A percentile compares a stretch with the other conserved stretches of the same genome.
These are phyloP conservation scores for Neofelis nebulosa DNA, from an alignment of 2,113 vertebrate genomes.

Conservation along the genomic window DNA sequence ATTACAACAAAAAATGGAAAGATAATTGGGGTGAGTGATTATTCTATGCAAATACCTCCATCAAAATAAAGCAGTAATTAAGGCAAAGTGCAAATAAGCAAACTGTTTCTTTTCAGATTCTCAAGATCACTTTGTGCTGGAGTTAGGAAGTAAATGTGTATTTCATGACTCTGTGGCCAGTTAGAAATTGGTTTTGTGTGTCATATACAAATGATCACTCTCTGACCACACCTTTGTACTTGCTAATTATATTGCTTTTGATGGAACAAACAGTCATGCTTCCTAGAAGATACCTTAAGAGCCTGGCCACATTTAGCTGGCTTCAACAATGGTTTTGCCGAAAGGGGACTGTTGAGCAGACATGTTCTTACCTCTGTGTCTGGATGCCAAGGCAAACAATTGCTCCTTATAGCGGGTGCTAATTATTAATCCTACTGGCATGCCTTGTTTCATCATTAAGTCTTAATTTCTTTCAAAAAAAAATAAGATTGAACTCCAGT, in stretches of 20 bases:
- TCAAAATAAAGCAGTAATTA: not conserved
- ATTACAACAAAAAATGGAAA: not conserved
- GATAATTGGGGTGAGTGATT: not conserved
- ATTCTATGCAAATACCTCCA: not conserved
- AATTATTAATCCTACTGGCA: slow-evolving; percentile 67
- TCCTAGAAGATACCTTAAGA: not conserved
- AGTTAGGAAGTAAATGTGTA: not conserved
- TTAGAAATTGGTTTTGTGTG: not conserved
- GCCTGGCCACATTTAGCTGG: not conserved
- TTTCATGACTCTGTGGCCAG: not conserved
- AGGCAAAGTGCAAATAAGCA: not conserved
- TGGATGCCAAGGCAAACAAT: slow-evolving; percentile 30
- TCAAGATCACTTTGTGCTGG: not conserved
- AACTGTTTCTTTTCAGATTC: not conserved
- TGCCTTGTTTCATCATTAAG: slow-evolving; percentile 61
- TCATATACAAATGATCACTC: not conserved
- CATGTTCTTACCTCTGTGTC: not conserved
- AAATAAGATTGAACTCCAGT: slow-evolving; percentile 74
- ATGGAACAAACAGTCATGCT: not conserved
- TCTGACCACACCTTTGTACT: not conserved
- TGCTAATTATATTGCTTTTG: not conserved
- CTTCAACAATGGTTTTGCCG: not conserved
- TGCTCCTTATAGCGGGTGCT: slow-evolving; percentile 46
- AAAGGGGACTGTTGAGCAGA: not conserved
- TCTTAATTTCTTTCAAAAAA: slow-evolving; percentile 64